Evolutionary conservation across 2,888 invertebrate genomes (phyloP).

Genomic region (Tinea pellionella): DNA sequence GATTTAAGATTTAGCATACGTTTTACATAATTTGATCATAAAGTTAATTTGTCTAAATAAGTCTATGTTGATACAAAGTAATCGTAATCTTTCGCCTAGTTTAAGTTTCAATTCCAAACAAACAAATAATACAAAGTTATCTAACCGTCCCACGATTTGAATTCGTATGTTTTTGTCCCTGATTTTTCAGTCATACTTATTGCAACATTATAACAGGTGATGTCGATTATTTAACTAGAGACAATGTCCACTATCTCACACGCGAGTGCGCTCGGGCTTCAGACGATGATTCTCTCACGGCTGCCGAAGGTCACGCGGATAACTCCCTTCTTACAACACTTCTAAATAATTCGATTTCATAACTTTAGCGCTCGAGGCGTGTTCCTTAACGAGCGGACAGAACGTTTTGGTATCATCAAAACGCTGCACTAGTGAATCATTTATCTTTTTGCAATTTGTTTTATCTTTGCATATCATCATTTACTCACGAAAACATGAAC

Average conservation of each 20-base stretch:
- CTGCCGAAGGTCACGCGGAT: conserved; percentile 58
- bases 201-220: conserved; percentile 22
- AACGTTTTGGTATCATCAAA: conserved; percentile 7
- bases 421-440: not conserved
- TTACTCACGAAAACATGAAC: not conserved
- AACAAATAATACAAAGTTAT: not conserved
- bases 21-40: not conserved
- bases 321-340: conserved; percentile 58
- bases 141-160: conserved; percentile 5
- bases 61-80: no score
- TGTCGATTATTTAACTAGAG: conserved; percentile 62
- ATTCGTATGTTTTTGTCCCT: conserved; percentile 2
- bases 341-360: conserved; percentile 65
- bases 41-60: not conserved
- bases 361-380: conserved; percentile 42
- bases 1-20: not conserved
- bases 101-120: not conserved
- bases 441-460: conserved; percentile 1
- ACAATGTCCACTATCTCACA: conserved; percentile 53
- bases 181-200: not conserved
- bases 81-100: not conserved
- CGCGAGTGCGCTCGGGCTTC: conserved; percentile 27
- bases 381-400: conserved; percentile 26
- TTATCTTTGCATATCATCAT: not conserved
- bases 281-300: conserved; percentile 48